Conservation (phyloP, 2,113 vertebrate genomes). For the Gila orcuttii region DNA sequence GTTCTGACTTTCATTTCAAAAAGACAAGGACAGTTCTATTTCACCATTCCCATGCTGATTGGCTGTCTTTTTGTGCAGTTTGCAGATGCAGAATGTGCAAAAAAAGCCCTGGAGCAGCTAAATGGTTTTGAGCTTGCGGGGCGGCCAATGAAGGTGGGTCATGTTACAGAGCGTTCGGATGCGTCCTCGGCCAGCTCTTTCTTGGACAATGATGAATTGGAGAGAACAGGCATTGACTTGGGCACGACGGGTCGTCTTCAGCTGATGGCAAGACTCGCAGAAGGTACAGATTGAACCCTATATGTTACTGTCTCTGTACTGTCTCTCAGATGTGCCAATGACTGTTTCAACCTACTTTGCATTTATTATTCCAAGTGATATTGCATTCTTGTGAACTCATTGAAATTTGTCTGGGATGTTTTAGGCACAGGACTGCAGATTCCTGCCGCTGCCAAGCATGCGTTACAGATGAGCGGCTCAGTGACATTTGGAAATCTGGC, state of each 20-base stretch:
- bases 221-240: slow-evolving; percentile 96
- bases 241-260: slow-evolving; percentile 97
- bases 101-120: slow-evolving; percentile 97
- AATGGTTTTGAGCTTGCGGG: slow-evolving; percentile 97
- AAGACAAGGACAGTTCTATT: not conserved
- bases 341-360: not conserved
- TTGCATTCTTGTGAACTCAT: not conserved
- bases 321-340: not conserved
- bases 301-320: not conserved
- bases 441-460: slow-evolving; percentile 95
- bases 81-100: slow-evolving; percentile 97
- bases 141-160: slow-evolving; percentile 97
- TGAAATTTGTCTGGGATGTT: not conserved
- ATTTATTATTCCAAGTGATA: not conserved
- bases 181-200: slow-evolving; percentile 96
- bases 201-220: slow-evolving; percentile 95
- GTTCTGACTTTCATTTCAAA: not conserved
- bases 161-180: slow-evolving; percentile 96
- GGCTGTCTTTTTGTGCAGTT: slow-evolving; percentile 76
- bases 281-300: slow-evolving; percentile 76
- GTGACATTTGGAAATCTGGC: slow-evolving; percentile 90
- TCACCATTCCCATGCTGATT: slow-evolving; percentile 2
- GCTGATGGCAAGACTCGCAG: slow-evolving; percentile 96
- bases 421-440: slow-evolving; percentile 96
- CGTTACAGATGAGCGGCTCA: slow-evolving; percentile 95